Conservation (phyloP, 2,113 vertebrate species). For the Cyprinodon tularosa region DNA sequence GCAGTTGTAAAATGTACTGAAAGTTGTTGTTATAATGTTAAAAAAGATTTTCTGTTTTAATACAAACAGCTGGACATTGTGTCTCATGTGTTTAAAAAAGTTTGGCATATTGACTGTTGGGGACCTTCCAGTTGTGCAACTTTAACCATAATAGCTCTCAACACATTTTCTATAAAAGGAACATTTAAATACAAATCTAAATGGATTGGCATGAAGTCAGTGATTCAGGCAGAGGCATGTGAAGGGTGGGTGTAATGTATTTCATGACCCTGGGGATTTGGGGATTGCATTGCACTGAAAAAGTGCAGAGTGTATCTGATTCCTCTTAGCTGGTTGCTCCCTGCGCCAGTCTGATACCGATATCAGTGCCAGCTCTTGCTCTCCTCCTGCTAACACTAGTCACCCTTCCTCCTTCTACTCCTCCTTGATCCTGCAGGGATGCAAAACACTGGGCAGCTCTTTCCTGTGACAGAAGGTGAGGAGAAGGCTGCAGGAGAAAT, state of each 20-base stretch:
- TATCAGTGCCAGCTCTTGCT: slow-evolving; percentile 48
- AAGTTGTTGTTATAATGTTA: neutral
- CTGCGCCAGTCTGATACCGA: slow-evolving; percentile 55
- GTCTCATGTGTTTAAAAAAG: neutral
- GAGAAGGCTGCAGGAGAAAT: slow-evolving; percentile 28
- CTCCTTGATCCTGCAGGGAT: slow-evolving; percentile 41
- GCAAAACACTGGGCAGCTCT: slow-evolving; percentile 34
- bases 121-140: neutral
- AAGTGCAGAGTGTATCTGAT: slow-evolving; percentile 40
- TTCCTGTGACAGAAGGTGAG: slow-evolving; percentile 29
- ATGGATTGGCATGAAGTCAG: slow-evolving; percentile 4
- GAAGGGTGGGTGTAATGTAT: slow-evolving; percentile 5
- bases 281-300: slow-evolving; percentile 27
- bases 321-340: slow-evolving; percentile 55
- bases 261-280: slow-evolving; percentile 16
- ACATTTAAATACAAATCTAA: neutral
- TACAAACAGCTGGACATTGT: no score
- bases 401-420: slow-evolving; percentile 5
- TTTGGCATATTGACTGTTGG: neutral
- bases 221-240: neutral
- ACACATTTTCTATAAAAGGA: neutral
- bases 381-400: slow-evolving; percentile 22
- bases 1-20: no score
- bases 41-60: neutral
- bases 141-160: neutral